phyloP scores from a whole-genome alignment of 2,113 vertebrate species.

The Litocranius walleri region DNA sequence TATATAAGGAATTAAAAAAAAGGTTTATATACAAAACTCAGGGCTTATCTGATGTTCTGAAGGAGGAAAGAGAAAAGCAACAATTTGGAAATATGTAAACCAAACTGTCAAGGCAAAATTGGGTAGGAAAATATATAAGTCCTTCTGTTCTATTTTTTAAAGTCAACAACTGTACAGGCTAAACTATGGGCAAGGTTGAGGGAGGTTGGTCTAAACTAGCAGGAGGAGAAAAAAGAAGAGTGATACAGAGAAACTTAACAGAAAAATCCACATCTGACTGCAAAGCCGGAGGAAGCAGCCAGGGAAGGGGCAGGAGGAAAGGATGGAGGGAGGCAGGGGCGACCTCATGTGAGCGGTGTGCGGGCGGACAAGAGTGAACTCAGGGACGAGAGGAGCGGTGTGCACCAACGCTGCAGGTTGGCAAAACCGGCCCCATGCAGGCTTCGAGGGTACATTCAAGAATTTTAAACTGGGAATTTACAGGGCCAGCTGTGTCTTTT shows the following conservation, averaged over 20 bases:
- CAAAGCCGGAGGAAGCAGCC: background rate
- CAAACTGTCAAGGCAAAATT: background rate
- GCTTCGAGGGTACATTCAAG: background rate
- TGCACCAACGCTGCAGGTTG: fast-evolving
- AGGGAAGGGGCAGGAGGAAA: too few relatives aligned
- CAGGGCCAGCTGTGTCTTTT: background rate
- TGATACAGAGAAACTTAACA: background rate
- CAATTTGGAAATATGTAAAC: background rate
- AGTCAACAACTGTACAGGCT: background rate
- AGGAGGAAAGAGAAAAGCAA: background rate
- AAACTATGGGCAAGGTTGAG: background rate
- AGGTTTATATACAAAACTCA: background rate
- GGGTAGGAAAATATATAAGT: background rate
- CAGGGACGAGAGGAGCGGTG: fast-evolving
- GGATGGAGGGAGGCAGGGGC: too few relatives aligned
- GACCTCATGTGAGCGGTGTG: fast-evolving
- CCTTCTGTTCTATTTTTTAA: background rate
- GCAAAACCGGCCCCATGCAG: background rate
- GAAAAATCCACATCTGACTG: background rate
- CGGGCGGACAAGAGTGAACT: background rate
- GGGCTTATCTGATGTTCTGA: background rate
- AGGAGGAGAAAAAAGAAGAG: background rate
- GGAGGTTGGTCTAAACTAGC: too few relatives aligned
- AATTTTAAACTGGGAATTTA: background rate
- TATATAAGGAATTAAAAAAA: background rate